Conservation (phyloP, 2,113 vertebrate genomes). For the Plecotus auritus region DNA sequence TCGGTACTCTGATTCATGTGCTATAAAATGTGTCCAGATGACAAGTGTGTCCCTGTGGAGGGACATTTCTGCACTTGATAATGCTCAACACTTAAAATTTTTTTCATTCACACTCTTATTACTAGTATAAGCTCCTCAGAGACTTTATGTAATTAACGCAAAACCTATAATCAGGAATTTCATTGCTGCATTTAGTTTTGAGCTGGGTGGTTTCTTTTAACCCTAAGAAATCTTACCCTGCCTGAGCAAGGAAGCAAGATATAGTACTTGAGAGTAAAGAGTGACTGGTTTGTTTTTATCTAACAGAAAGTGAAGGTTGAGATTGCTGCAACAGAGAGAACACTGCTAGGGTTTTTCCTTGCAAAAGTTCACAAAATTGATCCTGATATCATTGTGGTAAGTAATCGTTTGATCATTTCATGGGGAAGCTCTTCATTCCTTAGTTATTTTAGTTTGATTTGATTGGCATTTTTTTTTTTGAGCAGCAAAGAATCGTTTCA, state of each 20-base stretch:
- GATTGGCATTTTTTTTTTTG: constrained; percentile 6
- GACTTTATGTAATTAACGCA: constrained; percentile 14
- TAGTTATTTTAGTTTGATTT: constrained; percentile 35
- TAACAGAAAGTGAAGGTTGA: constrained; percentile 93
- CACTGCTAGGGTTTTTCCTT: constrained; percentile 94
- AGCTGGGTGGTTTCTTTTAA: constrained; percentile 38
- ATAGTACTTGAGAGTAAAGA: constrained; percentile 10
- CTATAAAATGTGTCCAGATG: constrained; percentile 21
- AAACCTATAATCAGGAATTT: constrained; percentile 48
- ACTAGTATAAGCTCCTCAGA: constrained; percentile 47
- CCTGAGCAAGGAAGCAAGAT: not conserved
- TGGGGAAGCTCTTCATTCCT: constrained; percentile 2
- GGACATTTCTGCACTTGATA: constrained; percentile 34
- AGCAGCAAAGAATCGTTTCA: constrained; percentile 24
- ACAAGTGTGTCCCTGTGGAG: constrained; percentile 23
- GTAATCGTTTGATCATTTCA: constrained; percentile 71
- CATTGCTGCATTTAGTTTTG: constrained; percentile 34
- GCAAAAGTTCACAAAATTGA: constrained; percentile 98
- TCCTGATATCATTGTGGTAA: constrained; percentile 97
- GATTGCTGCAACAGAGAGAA: constrained; percentile 92
- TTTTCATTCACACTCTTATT: constrained; percentile 39
- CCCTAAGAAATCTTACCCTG: not conserved
- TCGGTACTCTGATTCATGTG: constrained; percentile 18
- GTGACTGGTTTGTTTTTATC: constrained; percentile 66
- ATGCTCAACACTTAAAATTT: constrained; percentile 38